Evolutionary conservation across 1,140 invertebrate species (phyloP).

Genomic region (Halotydeus destructor): DNA sequence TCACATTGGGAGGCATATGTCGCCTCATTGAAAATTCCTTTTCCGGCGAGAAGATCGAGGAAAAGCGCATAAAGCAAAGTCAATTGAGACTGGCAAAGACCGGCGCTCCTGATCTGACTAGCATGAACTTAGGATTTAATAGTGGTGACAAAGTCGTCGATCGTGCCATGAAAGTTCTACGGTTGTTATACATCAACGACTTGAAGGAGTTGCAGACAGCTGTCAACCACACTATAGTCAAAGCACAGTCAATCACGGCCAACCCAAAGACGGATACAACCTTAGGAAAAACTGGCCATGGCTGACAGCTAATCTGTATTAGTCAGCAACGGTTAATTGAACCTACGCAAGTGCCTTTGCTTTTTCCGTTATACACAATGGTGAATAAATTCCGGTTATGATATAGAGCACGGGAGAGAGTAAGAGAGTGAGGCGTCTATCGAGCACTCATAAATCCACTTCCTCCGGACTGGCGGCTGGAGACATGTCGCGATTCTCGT

Average conservation of each 20-base stretch:
- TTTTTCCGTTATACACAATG: too few species aligned
- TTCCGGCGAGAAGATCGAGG: background rate
- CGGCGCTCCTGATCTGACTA: slow-evolving; percentile 44
- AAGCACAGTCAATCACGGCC: slow-evolving; percentile 73
- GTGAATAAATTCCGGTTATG: too few species aligned
- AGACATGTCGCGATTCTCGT: slow-evolving; percentile 88
- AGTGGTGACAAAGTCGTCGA: slow-evolving; percentile 38
- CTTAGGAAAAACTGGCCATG: slow-evolving; percentile 77
- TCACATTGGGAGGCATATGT: slow-evolving; percentile 37
- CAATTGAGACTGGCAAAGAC: slow-evolving; percentile 26
- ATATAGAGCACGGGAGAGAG: too few species aligned
- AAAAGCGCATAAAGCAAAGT: background rate
- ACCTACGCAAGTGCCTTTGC: too few species aligned
- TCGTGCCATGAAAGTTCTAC: slow-evolving; percentile 52
- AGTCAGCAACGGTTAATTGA: too few species aligned
- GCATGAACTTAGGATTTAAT: slow-evolving; percentile 41
- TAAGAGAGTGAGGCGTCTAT: too few species aligned
- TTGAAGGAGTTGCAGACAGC: slow-evolving; percentile 71
- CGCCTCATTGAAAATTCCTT: slow-evolving; percentile 12
- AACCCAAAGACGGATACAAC: slow-evolving; percentile 91
- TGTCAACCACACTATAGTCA: slow-evolving; percentile 81
- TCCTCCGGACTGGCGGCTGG: too few species aligned
- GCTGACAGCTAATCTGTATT: slow-evolving; percentile 17
- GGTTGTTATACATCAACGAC: slow-evolving; percentile 74
- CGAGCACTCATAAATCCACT: too few species aligned